Percentiles rank a stretch among this genome's conserved stretches.
Evolutionary conservation across 2,113 vertebrate species (phyloP).

Genomic region (Nycticorax nycticorax): DNA sequence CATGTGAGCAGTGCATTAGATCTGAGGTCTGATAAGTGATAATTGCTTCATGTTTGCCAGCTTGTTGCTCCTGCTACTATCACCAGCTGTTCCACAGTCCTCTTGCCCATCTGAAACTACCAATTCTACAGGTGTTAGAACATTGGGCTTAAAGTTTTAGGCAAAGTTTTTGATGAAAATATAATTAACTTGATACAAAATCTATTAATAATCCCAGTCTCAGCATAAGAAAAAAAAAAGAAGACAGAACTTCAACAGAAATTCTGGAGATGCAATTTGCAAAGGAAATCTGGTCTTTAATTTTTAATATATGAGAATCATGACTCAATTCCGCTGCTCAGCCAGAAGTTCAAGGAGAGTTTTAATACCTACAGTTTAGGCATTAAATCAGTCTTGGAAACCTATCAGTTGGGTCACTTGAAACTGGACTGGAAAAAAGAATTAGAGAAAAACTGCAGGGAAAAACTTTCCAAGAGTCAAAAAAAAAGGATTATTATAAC

Average conservation of each 20-base stretch:
- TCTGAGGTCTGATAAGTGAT: not conserved
- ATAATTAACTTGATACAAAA: not conserved
- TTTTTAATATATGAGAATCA: not conserved
- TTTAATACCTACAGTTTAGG: not conserved
- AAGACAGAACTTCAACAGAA: not conserved
- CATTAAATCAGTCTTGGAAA: not conserved
- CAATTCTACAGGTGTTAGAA: accelerated
- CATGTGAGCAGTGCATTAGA: not conserved
- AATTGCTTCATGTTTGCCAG: not conserved
- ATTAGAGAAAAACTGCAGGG: not conserved
- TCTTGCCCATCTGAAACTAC: not conserved
- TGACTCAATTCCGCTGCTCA: not conserved
- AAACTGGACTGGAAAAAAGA: not conserved
- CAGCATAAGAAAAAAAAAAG: accelerated
- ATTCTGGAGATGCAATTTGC: not conserved
- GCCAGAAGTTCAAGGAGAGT: not conserved
- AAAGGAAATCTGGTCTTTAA: not conserved
- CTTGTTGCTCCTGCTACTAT: not conserved
- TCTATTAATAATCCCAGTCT: not conserved
- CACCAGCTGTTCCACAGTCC: not conserved
- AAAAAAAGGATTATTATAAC: not conserved
- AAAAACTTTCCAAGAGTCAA: not conserved
- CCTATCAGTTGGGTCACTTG: not conserved
- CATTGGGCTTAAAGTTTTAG: not conserved
- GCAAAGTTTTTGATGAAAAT: not conserved